A percentile compares a stretch with the other conserved stretches of the same genome.
These are phyloP conservation scores for Acanthacorydalis orientalis DNA, from an alignment of 2,888 invertebrate genomes.

Conservation along the genomic window DNA sequence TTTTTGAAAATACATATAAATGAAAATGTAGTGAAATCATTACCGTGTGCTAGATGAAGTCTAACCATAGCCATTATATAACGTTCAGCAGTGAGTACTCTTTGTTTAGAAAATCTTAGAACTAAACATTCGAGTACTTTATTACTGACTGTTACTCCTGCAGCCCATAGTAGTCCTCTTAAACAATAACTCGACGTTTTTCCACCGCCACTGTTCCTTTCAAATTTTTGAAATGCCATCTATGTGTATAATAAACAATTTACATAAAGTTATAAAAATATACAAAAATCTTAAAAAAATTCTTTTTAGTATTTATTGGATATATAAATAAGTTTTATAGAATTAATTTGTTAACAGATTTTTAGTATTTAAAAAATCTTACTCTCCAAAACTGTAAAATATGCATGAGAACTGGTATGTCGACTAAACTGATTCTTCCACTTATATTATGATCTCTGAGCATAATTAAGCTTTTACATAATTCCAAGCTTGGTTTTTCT, in stretches of 20 bases:
- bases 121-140: slow-evolving; percentile 59
- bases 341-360: neutral
- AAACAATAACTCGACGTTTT: slow-evolving; percentile 47
- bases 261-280: neutral
- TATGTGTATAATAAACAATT: slow-evolving; percentile 16
- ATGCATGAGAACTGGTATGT: slow-evolving; percentile 43
- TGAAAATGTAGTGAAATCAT: slow-evolving; percentile 8
- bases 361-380: slow-evolving; percentile 11
- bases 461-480: slow-evolving; percentile 52
- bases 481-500: slow-evolving; percentile 42
- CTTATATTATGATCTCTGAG: slow-evolving; percentile 46
- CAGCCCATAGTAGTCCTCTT: slow-evolving; percentile 48
- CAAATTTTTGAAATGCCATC: slow-evolving; percentile 43
- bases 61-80: slow-evolving; percentile 47
- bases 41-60: slow-evolving; percentile 45
- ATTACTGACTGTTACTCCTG: slow-evolving; percentile 51
- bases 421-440: slow-evolving; percentile 39
- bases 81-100: slow-evolving; percentile 37
- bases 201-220: slow-evolving; percentile 30
- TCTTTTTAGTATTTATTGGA: too few relatives aligned
- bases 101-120: slow-evolving; percentile 44
- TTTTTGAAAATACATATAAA: neutral
- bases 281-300: neutral
- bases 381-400: slow-evolving; percentile 49
- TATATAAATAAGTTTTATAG: too few relatives aligned